Evolutionary conservation across 2,113 vertebrate genomes (phyloP).

Genomic region (Otocyon megalotis): DNA sequence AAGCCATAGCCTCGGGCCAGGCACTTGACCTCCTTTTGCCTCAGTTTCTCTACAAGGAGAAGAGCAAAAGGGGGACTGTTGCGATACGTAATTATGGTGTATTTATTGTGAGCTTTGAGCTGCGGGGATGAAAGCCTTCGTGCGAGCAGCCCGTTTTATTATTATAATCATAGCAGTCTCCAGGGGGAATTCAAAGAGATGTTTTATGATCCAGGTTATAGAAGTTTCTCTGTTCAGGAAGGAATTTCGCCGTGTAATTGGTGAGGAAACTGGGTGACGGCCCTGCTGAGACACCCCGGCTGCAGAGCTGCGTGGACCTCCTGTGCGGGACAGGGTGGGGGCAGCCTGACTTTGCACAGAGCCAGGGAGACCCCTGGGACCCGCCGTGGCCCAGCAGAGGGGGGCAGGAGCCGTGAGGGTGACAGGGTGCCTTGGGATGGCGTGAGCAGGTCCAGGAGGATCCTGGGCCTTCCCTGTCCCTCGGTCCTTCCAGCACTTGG

Average conservation of each 20-base stretch:
- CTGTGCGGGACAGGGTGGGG: accelerated
- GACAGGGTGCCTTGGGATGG: accelerated
- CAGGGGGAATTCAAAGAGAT: conserved; percentile 75
- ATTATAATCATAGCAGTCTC: conserved; percentile 47
- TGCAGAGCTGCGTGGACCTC: accelerated
- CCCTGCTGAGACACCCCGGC: background rate
- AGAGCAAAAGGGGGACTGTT: no score
- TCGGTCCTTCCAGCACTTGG: accelerated
- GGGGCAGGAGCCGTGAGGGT: background rate
- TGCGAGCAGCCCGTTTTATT: background rate
- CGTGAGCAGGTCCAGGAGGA: accelerated
- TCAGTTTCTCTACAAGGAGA: conserved; percentile 56
- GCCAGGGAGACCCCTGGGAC: accelerated
- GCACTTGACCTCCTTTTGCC: conserved; percentile 68
- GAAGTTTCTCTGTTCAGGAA: conserved; percentile 56
- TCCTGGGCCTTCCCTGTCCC: accelerated
- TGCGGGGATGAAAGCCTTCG: conserved; percentile 50
- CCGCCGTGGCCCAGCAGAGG: accelerated
- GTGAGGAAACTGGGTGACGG: background rate
- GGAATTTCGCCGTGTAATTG: conserved; percentile 54
- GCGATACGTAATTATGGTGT: conserved; percentile 37
- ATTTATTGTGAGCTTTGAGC: conserved; percentile 31
- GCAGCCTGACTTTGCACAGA: background rate
- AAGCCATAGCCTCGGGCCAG: background rate
- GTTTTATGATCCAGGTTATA: conserved; percentile 70